Base-by-base conservation (phyloP, 2,113 vertebrate species). In the Gobius niger region DNA sequence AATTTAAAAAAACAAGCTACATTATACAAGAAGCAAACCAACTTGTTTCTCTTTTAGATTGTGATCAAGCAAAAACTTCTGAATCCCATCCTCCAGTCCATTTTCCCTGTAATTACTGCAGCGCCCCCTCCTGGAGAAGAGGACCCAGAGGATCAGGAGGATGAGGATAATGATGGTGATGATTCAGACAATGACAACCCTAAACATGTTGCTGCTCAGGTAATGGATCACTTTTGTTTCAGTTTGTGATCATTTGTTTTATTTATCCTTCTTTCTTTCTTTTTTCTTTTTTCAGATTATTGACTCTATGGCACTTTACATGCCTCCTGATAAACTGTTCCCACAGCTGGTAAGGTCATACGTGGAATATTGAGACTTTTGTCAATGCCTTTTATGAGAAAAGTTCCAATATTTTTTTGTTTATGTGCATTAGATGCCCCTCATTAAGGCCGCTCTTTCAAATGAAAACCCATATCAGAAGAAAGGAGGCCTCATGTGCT, bases 301-400 rank as follows among this genome's bases (percentile, higher is more conserved):
- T 52, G 95, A 97, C 72, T 94, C 94, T 7, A 87, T 97, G 89
- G 95, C 95, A 0, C 90, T 96, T 8, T 94, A 95, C 47, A 91
- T 97, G 81, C 94, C 95, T 7, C 94, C 95, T 0, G 95, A 96
- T 77, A 96, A 95, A 71, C 93, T 97, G 14, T 95, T 95, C 71
- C 77, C 89, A 6, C 92, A 94, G 4, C 67, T 97, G 86, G 96
- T 96, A 74, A 89, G 94, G 86, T 34, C 4, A 6, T 16, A 16
- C 12, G 47, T 44, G 7, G 19, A 24, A 13, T 2, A 34, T 7
- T n/a, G n/a, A n/a, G n/a, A n/a, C n/a, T n/a, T 52, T 57, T 2
- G 11, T 13, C 47, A 66, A 24, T 7, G 2, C 16, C 44, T 4
- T 46, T 24, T 10, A 7, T 44, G 6, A 40, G 15, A 2, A 44